phyloP scores from a whole-genome alignment of 1,140 invertebrate genomes.

The Lethrus apterus region DNA sequence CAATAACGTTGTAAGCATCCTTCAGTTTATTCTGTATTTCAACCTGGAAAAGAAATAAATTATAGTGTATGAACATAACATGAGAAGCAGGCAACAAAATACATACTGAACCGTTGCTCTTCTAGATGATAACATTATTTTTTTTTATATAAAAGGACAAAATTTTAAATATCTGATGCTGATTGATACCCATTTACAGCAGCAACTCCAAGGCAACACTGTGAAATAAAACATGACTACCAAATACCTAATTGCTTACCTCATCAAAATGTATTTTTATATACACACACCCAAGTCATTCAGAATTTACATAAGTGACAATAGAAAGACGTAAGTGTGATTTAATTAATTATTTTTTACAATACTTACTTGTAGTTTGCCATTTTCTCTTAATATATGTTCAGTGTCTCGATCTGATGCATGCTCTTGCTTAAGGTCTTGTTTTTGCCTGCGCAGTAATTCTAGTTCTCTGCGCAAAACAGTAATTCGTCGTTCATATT shows the following conservation, averaged over 20 bases:
- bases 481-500: conserved; percentile 63
- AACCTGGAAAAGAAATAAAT: conserved; percentile 47
- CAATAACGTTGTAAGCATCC: conserved; percentile 74
- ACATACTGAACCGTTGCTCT: conserved; percentile 14
- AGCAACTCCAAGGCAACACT: conserved; percentile 20
- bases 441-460: conserved; percentile 64
- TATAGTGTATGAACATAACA: conserved; percentile 7
- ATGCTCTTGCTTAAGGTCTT: conserved; percentile 59
- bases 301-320: conserved; percentile 1
- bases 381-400: conserved; percentile 66
- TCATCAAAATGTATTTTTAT: conserved; percentile 3
- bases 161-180: conserved; percentile 17
- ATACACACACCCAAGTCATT: conserved; percentile 9
- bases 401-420: conserved; percentile 48
- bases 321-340: conserved; percentile 14
- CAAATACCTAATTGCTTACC: conserved; percentile 15
- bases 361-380: conserved; percentile 64
- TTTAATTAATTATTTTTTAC: not conserved
- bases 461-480: conserved; percentile 67
- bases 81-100: conserved; percentile 4
- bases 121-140: conserved; percentile 17
- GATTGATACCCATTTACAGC: conserved; percentile 19
- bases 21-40: conserved; percentile 78
- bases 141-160: conserved; percentile 22
- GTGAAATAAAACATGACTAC: conserved; percentile 30